A percentile compares a stretch with the other conserved stretches of the same genome.
Evolutionary conservation across 2,797 vertebrate species (phyloP).

Genomic region (Cuniculus paca): DNA sequence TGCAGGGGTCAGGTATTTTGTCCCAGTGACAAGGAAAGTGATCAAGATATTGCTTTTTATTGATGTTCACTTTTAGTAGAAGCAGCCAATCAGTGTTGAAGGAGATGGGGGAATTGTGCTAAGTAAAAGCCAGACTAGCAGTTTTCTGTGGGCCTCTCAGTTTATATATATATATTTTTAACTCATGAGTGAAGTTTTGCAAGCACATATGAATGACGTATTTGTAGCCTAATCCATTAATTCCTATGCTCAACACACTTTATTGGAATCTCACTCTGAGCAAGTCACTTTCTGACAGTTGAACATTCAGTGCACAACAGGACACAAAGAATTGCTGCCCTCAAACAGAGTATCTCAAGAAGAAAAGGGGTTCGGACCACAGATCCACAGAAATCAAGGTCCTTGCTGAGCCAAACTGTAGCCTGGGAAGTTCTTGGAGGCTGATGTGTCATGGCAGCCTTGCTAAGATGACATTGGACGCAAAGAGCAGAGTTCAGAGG

Average conservation of each 20-base stretch:
- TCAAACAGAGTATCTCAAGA: neutral
- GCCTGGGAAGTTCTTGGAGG: neutral
- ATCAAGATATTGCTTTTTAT: neutral
- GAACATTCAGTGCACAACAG: neutral
- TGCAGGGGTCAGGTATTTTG: neutral
- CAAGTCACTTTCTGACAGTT: neutral
- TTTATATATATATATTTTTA: slow-evolving; percentile 26
- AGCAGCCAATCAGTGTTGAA: neutral
- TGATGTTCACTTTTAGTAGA: neutral
- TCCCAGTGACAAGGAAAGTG: neutral
- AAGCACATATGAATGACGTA: neutral
- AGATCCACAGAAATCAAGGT: neutral
- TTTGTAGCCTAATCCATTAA: slow-evolving; percentile 2
- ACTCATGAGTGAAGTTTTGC: neutral
- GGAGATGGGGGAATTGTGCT: neutral
- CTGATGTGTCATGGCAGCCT: neutral
- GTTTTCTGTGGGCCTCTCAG: slow-evolving; percentile 2
- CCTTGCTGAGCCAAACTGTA: neutral
- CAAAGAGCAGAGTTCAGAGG: neutral
- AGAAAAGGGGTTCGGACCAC: neutral
- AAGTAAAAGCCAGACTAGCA: neutral
- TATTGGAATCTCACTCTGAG: neutral
- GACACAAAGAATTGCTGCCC: neutral
- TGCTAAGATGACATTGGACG: neutral
- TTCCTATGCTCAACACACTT: neutral